phyloP scores from a whole-genome alignment of 2,113 vertebrate genomes.

The Prochilodus magdalenae region DNA sequence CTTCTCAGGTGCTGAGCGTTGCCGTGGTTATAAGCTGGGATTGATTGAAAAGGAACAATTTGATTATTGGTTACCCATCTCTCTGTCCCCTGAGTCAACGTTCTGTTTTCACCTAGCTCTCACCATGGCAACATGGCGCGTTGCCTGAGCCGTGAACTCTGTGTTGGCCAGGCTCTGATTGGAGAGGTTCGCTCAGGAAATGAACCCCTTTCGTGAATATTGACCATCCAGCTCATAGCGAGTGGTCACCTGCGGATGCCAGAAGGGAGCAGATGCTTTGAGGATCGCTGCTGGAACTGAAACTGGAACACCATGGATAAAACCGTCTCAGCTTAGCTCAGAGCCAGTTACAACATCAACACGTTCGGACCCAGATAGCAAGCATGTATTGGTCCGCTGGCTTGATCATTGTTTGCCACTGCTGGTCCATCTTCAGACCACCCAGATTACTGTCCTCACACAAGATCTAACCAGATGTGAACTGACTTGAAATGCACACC shows the following conservation, averaged over 20 bases:
- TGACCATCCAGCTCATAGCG: background rate
- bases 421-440: no score
- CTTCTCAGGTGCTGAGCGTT: conserved; percentile 15
- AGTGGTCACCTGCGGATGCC: background rate
- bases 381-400: no score
- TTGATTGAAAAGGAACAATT: conserved; percentile 45
- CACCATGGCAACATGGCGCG: conserved; percentile 30
- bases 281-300: background rate
- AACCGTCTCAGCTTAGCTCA: no score
- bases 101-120: conserved; percentile 30
- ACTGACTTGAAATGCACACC: no score
- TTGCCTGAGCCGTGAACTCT: background rate
- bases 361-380: no score
- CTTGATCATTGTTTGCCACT: no score
- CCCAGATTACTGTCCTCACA: no score
- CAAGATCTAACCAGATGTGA: no score
- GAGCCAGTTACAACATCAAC: no score
- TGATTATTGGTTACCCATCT: conserved; percentile 47
- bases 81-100: conserved; percentile 27
- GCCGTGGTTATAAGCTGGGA: conserved; percentile 38
- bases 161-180: conserved; percentile 16
- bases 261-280: conserved; percentile 8
- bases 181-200: background rate
- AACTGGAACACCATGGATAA: no score
- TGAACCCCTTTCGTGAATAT: background rate